phyloP scores from a whole-genome alignment of 2,113 vertebrate species.

The Pseudolaguvia tuberculata region DNA sequence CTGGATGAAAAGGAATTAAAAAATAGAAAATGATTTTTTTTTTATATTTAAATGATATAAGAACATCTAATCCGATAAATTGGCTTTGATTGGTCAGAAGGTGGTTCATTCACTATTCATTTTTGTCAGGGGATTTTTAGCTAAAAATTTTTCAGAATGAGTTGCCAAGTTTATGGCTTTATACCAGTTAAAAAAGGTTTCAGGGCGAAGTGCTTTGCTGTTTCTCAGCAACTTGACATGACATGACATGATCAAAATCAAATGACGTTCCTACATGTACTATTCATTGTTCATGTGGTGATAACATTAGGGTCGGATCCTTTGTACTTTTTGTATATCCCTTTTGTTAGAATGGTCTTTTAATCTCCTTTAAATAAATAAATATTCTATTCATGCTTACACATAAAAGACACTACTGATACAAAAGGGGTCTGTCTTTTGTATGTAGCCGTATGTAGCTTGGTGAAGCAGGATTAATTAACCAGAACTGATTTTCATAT shows the following conservation, averaged over 20 bases:
- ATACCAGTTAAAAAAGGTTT: neutral
- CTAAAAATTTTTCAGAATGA: neutral
- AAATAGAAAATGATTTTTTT: too few species aligned
- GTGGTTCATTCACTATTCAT: neutral
- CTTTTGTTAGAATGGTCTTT: neutral
- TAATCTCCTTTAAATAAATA: neutral
- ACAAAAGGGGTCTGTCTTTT: neutral
- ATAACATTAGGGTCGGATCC: neutral
- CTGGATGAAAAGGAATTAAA: too few species aligned
- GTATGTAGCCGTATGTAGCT: too few species aligned
- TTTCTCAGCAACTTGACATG: neutral
- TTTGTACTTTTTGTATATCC: neutral
- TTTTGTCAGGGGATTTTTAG: neutral
- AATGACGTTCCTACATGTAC: neutral
- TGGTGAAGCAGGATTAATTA: too few species aligned
- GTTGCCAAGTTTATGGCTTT: neutral
- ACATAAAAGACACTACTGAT: slow-evolving; percentile 1
- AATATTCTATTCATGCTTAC: neutral
- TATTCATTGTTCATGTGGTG: neutral
- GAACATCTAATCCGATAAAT: neutral
- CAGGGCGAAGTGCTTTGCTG: neutral
- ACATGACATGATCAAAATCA: neutral
- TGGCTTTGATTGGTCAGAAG: neutral
- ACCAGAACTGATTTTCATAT: too few species aligned
- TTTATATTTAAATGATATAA: too few species aligned